Base-by-base conservation (phyloP, 2,888 invertebrate species). In the Ptycholaimellus sp. region DNA sequence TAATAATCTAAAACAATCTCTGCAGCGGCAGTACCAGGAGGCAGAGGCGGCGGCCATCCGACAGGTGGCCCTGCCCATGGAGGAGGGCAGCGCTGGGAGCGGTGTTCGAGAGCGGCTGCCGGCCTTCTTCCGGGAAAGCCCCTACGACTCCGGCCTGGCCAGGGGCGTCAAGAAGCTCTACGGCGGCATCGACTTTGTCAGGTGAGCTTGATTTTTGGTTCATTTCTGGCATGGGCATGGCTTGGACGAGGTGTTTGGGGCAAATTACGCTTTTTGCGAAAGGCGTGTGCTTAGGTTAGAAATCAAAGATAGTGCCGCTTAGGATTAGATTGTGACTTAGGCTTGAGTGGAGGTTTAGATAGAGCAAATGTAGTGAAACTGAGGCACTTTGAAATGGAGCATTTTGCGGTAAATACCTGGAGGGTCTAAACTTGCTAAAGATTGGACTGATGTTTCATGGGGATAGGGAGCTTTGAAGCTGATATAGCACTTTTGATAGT, bases 81-180 rank as follows among this genome's bases (percentile, higher is more conserved):
- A 28, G n/a, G n/a, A n/a, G 4, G 28, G 28, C 7, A 17, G 35
- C 16, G 35, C 49, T 69, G 69, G 65, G 17, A 71, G 72, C 58
- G 68, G 71, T 3, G 68, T 11, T 33, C 9, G n/a, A n/a, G n/a
- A n/a, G 20, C 17, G 23, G 52, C 67, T 75, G 40, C 76, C 76
- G 18, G 60, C 68, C 35, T 71, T 77, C 46, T 65, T 77, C 59
- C 65, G 71, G 44, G 74, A 76, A 48, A 72, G 71, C 46, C 75
- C 77, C 5, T 72, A 73, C 49, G 78, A 79, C 53, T 72, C 73
- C 31, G 68, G 72, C 14, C 71, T 79, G 30, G 69, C 77, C 0
- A 66, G 73, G 43, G 66, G 72, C 48, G 73, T 79, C 16, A 79
- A 78, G 59, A 67, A 72, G 45, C 77, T 74, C 7, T 76, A 76